Conservation (phyloP, 2,797 vertebrate species). For the Tapera naevia region DNA sequence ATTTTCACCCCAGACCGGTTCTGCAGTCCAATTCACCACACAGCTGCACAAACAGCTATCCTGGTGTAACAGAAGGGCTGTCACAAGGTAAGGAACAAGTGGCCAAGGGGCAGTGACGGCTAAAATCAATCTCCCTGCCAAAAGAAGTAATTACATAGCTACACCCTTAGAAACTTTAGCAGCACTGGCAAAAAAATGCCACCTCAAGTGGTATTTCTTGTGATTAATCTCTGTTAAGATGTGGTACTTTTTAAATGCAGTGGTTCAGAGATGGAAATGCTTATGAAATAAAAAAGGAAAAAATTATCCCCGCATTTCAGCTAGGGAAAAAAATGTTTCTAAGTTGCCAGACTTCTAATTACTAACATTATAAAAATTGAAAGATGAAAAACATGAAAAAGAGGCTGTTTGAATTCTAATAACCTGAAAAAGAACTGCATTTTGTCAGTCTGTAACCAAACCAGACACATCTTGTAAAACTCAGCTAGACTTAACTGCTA, state of each 20-base stretch:
- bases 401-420: not conserved
- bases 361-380: not conserved
- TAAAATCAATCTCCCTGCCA: not conserved
- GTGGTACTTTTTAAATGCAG: not conserved
- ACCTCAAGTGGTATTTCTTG: not conserved
- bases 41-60: conserved; percentile 18
- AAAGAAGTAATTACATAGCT: not conserved
- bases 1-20: conserved; percentile 14
- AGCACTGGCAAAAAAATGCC: not conserved
- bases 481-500: not conserved
- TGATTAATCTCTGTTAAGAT: not conserved
- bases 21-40: not conserved
- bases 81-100: not conserved
- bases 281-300: not conserved
- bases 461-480: not conserved
- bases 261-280: not conserved
- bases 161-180: not conserved
- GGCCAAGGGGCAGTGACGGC: not conserved
- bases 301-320: not conserved
- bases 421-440: not conserved
- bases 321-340: not conserved
- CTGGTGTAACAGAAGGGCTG: not conserved
- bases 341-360: not conserved
- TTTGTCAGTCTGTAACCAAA: conserved; percentile 17
- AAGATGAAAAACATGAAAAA: not conserved